phyloP scores from a whole-genome alignment of 2,113 vertebrate species.

The Podocnemis expansa region DNA sequence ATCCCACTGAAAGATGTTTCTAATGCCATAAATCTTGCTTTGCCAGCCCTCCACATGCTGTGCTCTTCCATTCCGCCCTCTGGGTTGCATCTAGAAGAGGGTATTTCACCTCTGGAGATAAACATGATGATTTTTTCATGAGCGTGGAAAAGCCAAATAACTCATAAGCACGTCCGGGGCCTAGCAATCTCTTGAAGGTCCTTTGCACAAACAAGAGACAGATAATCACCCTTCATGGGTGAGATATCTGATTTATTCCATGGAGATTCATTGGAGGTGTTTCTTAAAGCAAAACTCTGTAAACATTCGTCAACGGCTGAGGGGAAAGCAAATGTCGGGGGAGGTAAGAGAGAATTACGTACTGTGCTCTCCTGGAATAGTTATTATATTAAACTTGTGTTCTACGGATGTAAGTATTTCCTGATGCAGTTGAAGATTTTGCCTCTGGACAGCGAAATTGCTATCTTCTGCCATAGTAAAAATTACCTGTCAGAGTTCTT shows the following conservation, averaged over 20 bases:
- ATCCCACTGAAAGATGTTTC: background rate
- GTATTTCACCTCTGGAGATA: background rate
- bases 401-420: slow-evolving; percentile 40
- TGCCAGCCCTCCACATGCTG: background rate
- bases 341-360: slow-evolving; percentile 27
- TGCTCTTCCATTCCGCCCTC: slow-evolving; percentile 18
- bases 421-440: slow-evolving; percentile 35
- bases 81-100: accelerated
- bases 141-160: background rate
- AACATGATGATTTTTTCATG: slow-evolving; percentile 58
- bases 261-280: background rate
- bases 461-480: slow-evolving; percentile 23
- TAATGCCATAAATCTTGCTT: background rate
- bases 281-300: slow-evolving; percentile 3
- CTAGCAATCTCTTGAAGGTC: slow-evolving; percentile 4
- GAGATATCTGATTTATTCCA: slow-evolving; percentile 57
- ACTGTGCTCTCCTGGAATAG: slow-evolving; percentile 7
- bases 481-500: slow-evolving; percentile 69
- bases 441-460: slow-evolving; percentile 67
- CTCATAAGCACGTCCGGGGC: background rate
- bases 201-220: slow-evolving; percentile 44
- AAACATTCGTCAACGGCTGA: slow-evolving; percentile 3
- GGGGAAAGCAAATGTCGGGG: background rate
- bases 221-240: slow-evolving; percentile 45
- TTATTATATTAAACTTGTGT: slow-evolving; percentile 40